Evolutionary conservation across 2,888 invertebrate genomes (phyloP).

Genomic region (Drepana falcataria): DNA sequence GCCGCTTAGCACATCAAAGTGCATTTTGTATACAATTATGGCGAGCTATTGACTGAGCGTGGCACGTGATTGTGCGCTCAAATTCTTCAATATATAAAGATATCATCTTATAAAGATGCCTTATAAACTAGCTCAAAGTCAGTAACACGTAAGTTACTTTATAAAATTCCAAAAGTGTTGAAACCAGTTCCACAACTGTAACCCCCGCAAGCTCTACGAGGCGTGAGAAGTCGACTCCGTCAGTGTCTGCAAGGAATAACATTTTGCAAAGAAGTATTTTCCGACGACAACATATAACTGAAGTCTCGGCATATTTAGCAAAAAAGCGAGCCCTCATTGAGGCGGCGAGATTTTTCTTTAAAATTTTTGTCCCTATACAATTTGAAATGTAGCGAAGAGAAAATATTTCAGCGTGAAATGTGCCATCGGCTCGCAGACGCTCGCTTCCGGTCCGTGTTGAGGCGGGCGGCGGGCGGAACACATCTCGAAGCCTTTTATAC

Average conservation of each 20-base stretch:
- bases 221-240: too few relatives aligned
- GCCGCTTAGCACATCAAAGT: constrained; percentile 14
- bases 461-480: background rate
- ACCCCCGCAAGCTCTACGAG: background rate
- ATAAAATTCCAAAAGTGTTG: background rate
- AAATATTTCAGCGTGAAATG: constrained; percentile 4
- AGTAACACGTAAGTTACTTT: background rate
- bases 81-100: background rate
- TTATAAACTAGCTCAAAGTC: background rate
- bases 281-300: too few relatives aligned
- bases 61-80: background rate
- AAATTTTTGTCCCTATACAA: background rate
- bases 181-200: background rate
- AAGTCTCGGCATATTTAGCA: background rate
- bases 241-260: too few relatives aligned
- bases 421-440: constrained; percentile 1
- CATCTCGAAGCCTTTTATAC: constrained; percentile 4
- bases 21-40: constrained; percentile 11
- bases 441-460: background rate
- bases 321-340: background rate
- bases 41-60: background rate
- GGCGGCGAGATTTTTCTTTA: background rate
- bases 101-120: background rate
- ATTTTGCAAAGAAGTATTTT: too few relatives aligned
- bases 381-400: background rate